A percentile compares a stretch with the other conserved stretches of the same genome.
phyloP scores from a whole-genome alignment of 2,888 invertebrate species.

The Xanthia togata region DNA sequence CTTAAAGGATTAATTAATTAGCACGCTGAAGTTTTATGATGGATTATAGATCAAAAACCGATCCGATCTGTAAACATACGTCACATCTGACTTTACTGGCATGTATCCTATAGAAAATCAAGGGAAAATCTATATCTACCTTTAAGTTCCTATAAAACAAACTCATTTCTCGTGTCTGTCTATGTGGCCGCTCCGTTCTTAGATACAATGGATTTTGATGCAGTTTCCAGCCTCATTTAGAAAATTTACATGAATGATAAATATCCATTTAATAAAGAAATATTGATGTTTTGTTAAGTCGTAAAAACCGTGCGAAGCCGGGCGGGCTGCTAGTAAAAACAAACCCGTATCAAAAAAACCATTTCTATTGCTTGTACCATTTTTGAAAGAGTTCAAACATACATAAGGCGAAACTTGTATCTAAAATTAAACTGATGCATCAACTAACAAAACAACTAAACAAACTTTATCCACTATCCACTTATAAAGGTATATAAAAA shows the following conservation, averaged over 20 bases:
- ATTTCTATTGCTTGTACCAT: not conserved
- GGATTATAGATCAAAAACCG: not conserved
- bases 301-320: not conserved
- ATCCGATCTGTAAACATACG: not conserved
- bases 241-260: not conserved
- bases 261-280: not conserved
- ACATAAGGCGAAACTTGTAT: no score
- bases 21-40: not conserved
- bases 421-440: not conserved
- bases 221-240: not conserved
- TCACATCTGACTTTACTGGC: not conserved
- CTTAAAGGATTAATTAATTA: no score
- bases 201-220: not conserved
- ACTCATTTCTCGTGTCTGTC: fast-evolving
- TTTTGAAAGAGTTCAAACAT: not conserved
- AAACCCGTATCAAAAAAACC: not conserved
- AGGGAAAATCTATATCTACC: no score
- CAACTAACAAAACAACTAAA: not conserved
- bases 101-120: not conserved
- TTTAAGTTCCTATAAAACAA: no score
- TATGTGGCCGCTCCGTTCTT: not conserved
- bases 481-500: not conserved
- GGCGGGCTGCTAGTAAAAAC: not conserved
- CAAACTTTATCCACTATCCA: not conserved
- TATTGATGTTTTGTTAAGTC: not conserved